Evolutionary conservation across 2,888 invertebrate genomes (phyloP), one percentile per base, ranked within the genome.

Genomic region (Melanophora roralis): DNA sequence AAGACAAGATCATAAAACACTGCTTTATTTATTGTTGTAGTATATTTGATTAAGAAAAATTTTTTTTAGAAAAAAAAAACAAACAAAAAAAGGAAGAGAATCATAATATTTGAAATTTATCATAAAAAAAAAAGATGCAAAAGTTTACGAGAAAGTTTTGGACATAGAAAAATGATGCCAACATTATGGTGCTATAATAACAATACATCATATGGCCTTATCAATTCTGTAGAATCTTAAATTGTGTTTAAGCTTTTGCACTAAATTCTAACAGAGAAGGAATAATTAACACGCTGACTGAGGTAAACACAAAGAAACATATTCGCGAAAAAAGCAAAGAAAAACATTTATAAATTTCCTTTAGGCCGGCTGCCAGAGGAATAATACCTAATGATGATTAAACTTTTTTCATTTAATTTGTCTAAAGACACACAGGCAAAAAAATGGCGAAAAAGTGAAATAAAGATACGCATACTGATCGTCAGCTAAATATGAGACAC

Each of bases 371-470:
- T 21, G 21, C 34, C 21, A 32, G 19, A 32, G 11, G 12, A 59
- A 57, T 47, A 47, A 55, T 60, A 23, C 75, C 75, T 79, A 79
- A 79, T 75, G 53, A 38, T 60, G 60, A 65, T 67, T 72, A 67
- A 75, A 72, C 79, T 71, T 79, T 60, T 75, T 79, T 79, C 79
- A 79, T 75, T 79, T 79, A 79, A 79, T 79, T 79, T 79, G 79
- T 75, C 75, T 57, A 60, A 65, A 74, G 71, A 71, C 75, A 75
- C 75, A 67, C 74, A 60, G 57, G 65, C 47, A 78, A 69, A 34
- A 69, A 62, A 62, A 68, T 53, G 47, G 34, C 23, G 51, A 27
- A 27, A 27, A 5, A 27, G n/a, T 60, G 45, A 49, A 60, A 51
- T 55, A 57, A 57, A 57, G 40, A 49, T 65, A 40, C 47, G 57